Evolutionary conservation across 2,113 vertebrate species (phyloP).

Genomic region (Pterophyllum scalare): DNA sequence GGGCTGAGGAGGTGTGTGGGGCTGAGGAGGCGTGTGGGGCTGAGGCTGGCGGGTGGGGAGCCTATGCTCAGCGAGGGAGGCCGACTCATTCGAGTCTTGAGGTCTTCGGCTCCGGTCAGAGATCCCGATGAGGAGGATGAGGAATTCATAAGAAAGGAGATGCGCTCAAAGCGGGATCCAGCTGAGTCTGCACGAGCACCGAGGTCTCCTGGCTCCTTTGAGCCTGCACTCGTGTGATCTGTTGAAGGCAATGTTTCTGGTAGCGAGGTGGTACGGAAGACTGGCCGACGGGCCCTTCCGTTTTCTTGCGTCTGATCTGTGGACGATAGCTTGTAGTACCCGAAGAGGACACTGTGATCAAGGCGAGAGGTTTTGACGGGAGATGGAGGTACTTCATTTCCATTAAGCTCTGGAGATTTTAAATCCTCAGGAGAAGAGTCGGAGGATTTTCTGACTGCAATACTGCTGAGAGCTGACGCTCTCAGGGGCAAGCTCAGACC

Average conservation of each 20-base stretch:
- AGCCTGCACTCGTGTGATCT: slow-evolving; percentile 10
- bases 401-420: slow-evolving; percentile 72
- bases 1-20: slow-evolving; percentile 54
- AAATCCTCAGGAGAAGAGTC: slow-evolving; percentile 53
- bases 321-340: slow-evolving; percentile 57
- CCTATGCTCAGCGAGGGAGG: slow-evolving; percentile 1
- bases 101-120: slow-evolving; percentile 43
- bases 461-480: slow-evolving; percentile 31
- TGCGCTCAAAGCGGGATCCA: slow-evolving; percentile 57
- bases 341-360: slow-evolving; percentile 88
- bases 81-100: slow-evolving; percentile 32
- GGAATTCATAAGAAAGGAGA: slow-evolving; percentile 68
- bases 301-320: slow-evolving; percentile 56
- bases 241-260: slow-evolving; percentile 43
- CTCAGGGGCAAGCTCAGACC: slow-evolving; percentile 25
- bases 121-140: slow-evolving; percentile 51
- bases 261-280: slow-evolving; percentile 64
- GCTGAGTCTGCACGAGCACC: not conserved
- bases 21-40: slow-evolving; percentile 43
- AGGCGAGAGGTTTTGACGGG: slow-evolving; percentile 81
- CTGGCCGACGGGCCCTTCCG: not conserved
- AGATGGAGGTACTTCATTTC: not conserved
- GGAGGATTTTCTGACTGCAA: slow-evolving; percentile 59
- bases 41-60: slow-evolving; percentile 35
- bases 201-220: not conserved